These are phyloP conservation scores for Parthenolecanium corni DNA, from an alignment of 2,888 invertebrate species.

Conservation along the genomic window DNA sequence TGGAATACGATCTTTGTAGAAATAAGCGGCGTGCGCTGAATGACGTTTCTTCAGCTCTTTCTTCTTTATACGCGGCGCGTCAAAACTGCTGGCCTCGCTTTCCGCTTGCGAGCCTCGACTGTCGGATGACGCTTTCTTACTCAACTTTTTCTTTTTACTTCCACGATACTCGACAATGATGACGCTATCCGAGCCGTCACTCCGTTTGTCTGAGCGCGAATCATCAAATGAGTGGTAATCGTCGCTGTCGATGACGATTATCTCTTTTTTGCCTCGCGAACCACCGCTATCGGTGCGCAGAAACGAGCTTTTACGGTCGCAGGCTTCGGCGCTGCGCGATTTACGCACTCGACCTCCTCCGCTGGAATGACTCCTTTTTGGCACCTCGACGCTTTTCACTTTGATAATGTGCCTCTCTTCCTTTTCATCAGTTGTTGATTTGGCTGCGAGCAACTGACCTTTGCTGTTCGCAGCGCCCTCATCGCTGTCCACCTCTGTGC, in stretches of 20 bases:
- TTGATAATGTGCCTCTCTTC: constrained; percentile 10
- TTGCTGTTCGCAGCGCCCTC: neutral
- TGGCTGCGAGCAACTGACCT: neutral
- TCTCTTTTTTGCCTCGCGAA: constrained; percentile 29
- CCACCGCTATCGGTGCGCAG: constrained; percentile 3
- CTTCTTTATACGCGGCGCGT: constrained; percentile 18
- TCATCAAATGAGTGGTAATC: constrained; percentile 32
- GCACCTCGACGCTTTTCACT: constrained; percentile 16
- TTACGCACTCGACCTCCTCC: neutral
- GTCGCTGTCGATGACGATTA: constrained; percentile 35
- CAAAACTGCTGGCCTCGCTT: constrained; percentile 26
- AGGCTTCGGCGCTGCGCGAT: constrained; percentile 25
- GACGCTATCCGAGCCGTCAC: constrained; percentile 31
- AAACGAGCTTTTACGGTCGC: constrained; percentile 17
- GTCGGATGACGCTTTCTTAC: constrained; percentile 28
- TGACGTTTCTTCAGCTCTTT: constrained; percentile 19
- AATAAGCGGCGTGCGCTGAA: constrained; percentile 2
- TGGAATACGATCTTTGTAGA: constrained; percentile 17
- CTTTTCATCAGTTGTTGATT: neutral
- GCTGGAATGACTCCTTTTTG: neutral
- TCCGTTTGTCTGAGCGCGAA: constrained; percentile 15
- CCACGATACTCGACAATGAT: constrained; percentile 35
- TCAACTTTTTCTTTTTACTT: constrained; percentile 30
- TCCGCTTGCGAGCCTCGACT: constrained; percentile 22
- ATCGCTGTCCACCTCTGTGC: neutral